Conservation (phyloP, 1,140 invertebrate species). For the Drosophila tsacasi region DNA sequence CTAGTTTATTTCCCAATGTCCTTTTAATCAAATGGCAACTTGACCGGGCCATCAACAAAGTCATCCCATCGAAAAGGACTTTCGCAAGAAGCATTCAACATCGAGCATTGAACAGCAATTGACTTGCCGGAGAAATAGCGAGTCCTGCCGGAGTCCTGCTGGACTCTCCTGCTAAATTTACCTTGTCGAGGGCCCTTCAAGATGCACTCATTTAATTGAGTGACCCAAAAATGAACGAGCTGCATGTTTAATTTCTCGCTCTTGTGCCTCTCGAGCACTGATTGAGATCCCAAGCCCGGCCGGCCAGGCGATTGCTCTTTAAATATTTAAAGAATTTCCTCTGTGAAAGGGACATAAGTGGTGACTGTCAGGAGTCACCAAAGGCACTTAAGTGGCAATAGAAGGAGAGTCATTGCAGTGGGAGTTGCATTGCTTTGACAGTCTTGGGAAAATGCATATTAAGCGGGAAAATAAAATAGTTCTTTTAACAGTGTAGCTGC, state of each 20-base stretch:
- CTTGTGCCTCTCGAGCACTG: constrained; percentile 55
- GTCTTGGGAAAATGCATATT: background rate
- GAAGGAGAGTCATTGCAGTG: background rate
- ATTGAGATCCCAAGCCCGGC: constrained; percentile 44
- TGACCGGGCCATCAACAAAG: constrained; percentile 58
- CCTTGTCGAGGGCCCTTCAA: constrained; percentile 48
- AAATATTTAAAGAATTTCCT: constrained; percentile 59
- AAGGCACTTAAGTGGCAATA: constrained; percentile 28
- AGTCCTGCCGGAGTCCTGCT: constrained; percentile 5
- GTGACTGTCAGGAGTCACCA: constrained; percentile 29
- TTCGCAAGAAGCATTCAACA: constrained; percentile 29
- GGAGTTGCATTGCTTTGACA: background rate
- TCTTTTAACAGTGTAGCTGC: background rate
- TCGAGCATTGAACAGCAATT: constrained; percentile 32
- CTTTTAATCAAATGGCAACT: constrained; percentile 74
- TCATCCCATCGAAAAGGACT: constrained; percentile 28
- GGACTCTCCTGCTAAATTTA: constrained; percentile 28
- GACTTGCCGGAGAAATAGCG: constrained; percentile 14
- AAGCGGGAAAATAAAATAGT: background rate
- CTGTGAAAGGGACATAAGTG: constrained; percentile 26
- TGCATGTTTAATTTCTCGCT: constrained; percentile 57
- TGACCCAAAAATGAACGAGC: constrained; percentile 63
- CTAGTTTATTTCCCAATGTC: constrained; percentile 62
- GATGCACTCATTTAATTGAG: constrained; percentile 69
- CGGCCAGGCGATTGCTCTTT: constrained; percentile 45